These are phyloP conservation scores for Tiliqua scincoides DNA, from an alignment of 2,113 vertebrate species.

Conservation along the genomic window DNA sequence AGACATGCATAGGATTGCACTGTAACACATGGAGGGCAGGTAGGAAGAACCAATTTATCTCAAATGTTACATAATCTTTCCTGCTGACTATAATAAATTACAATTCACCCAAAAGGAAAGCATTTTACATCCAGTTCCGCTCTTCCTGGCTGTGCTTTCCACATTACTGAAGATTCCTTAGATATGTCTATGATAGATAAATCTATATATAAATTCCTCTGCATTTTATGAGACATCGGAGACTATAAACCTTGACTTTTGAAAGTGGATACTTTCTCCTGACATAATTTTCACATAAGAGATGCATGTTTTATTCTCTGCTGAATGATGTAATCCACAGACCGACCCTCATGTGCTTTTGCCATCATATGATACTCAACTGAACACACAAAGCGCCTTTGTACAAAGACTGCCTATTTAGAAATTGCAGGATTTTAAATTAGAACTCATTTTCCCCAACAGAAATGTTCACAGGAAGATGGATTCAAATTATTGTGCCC, in stretches of 20 bases:
- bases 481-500: background rate
- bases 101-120: slow-evolving; percentile 28
- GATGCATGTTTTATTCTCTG: slow-evolving; percentile 32
- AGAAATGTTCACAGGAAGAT: slow-evolving; percentile 25
- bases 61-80: slow-evolving; percentile 28
- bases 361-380: slow-evolving; percentile 51
- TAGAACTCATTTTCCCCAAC: slow-evolving; percentile 11
- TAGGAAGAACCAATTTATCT: slow-evolving; percentile 17
- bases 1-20: too few species aligned
- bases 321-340: slow-evolving; percentile 35
- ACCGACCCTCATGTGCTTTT: slow-evolving; percentile 58
- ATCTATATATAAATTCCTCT: slow-evolving; percentile 38
- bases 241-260: slow-evolving; percentile 23
- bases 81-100: background rate
- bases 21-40: background rate
- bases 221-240: slow-evolving; percentile 12
- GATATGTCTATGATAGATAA: slow-evolving; percentile 42
- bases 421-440: slow-evolving; percentile 28
- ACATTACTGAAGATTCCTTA: slow-evolving; percentile 43
- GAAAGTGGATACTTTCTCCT: background rate
- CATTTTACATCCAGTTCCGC: slow-evolving; percentile 22
- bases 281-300: slow-evolving; percentile 15
- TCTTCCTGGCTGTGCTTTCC: slow-evolving; percentile 21
- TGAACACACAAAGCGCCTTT: slow-evolving; percentile 55
- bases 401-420: slow-evolving; percentile 41